Conservation (phyloP, 2,797 vertebrate species). For the Sebastes nivosus region DNA sequence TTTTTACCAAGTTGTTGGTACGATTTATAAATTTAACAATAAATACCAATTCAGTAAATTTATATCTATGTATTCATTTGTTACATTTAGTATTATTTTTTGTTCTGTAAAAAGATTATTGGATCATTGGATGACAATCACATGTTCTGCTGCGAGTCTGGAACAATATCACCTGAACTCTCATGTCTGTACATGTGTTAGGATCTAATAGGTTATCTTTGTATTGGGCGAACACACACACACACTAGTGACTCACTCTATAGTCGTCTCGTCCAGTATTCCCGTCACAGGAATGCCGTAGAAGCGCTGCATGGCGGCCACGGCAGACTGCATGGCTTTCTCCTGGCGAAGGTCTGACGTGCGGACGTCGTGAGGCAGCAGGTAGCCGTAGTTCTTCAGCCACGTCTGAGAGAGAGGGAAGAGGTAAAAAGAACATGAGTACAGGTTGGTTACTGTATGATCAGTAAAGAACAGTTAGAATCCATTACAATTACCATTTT, state of each 20-base stretch:
- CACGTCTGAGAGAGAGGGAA: slow-evolving; percentile 82
- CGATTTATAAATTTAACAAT: too few relatives aligned
- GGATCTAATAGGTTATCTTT: not conserved
- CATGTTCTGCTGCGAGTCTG: too few relatives aligned
- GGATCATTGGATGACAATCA: too few relatives aligned
- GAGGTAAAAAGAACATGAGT: not conserved
- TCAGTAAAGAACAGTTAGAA: not conserved
- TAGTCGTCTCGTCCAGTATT: slow-evolving; percentile 89
- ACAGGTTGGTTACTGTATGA: not conserved
- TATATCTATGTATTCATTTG: too few relatives aligned
- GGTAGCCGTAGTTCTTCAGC: slow-evolving; percentile 93
- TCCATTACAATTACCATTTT: not conserved
- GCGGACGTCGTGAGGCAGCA: slow-evolving; percentile 88
- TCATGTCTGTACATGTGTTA: not conserved
- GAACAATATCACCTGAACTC: too few relatives aligned
- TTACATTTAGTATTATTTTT: too few relatives aligned
- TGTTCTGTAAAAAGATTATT: too few relatives aligned
- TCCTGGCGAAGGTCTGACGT: slow-evolving; percentile 89
- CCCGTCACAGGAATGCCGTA: slow-evolving; percentile 93
- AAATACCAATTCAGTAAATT: too few relatives aligned
- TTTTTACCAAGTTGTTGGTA: too few relatives aligned
- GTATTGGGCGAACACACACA: not conserved
- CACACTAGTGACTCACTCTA: slow-evolving; percentile 84
- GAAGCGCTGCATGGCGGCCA: slow-evolving; percentile 93
- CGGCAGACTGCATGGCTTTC: slow-evolving; percentile 91